Base-by-base conservation (phyloP, 1,140 invertebrate genomes). In the Calephelis nemesis region DNA sequence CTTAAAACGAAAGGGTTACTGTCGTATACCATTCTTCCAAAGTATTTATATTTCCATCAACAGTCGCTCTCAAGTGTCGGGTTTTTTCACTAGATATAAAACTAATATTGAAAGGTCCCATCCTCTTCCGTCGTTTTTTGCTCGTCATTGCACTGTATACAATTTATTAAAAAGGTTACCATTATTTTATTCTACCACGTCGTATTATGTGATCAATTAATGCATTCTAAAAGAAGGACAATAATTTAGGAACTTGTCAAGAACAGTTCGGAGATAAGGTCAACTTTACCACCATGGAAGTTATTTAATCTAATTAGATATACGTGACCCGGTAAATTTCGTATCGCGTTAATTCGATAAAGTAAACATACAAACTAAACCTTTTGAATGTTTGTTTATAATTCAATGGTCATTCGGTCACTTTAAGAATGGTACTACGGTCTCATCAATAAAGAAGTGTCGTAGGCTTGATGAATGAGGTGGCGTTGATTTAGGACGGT, bases 31-130 rank as follows among this genome's bases (percentile, higher is more conserved):
- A 65, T 75, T 79, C 78, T 77, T 74, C 79, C 86, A 88, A 78
- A 82, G 84, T 83, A 91, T 91, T 87, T 74, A 86, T 91, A 87
- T 78, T 84, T 75, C 79, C 84, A 88, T 90, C 83, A 84, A 85
- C 86, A 90, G 88, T 89, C 82, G 80, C 75, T 85, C 85, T 88
- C 76, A 74, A 88, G 84, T 84, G 80, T 87, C 85, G 83, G 76
- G 54, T 88, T 91, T 91, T 91, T 89, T 88, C 78, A 76, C 50
- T 80, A 84, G 78, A 88, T 88, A 91, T 91, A 88, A 90, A 91
- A 91, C 89, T 91, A 91, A 91, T 91, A 91, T 90, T 90, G 86
- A 81, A 84, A 81, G 79, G 86, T 84, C 84, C 86, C 87, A 88
- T 89, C 87, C 87, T 84, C 85, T 90, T 91, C 89, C 87, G 86